Conservation (phyloP, 2,113 vertebrate genomes). For the Meriones unguiculatus region DNA sequence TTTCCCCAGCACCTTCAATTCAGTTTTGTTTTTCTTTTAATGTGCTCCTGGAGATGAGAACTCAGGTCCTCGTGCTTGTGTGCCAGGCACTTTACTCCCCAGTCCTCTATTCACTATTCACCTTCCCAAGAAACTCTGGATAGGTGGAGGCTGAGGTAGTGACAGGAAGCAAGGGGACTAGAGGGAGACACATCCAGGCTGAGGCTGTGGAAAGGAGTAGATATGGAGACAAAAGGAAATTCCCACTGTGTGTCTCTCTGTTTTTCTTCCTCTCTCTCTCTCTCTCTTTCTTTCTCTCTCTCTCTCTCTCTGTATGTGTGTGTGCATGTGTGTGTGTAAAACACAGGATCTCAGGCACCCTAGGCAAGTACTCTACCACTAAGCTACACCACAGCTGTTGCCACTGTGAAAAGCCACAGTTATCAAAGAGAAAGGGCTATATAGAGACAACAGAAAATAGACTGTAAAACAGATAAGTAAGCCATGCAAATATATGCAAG, state of each 20-base stretch:
- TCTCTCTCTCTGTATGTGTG: background rate
- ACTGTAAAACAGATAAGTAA: background rate
- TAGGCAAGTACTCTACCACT: background rate
- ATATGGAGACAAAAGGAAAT: background rate
- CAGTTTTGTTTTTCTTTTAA: background rate
- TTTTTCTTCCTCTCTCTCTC: background rate
- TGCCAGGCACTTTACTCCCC: too few relatives aligned
- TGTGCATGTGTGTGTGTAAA: background rate
- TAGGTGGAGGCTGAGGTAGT: background rate
- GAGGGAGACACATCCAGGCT: background rate
- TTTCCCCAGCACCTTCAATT: too few relatives aligned
- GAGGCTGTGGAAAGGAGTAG: background rate
- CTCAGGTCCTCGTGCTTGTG: background rate
- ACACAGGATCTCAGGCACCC: too few relatives aligned
- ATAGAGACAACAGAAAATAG: conserved; percentile 13
- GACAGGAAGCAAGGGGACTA: background rate
- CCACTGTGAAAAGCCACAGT: background rate
- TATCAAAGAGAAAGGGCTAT: background rate
- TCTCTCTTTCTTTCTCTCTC: too few relatives aligned
- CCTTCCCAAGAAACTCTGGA: background rate
- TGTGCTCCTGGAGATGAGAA: background rate
- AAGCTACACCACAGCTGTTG: background rate
- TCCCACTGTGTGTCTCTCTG: background rate
- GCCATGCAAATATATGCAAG: background rate
- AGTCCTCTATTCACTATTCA: background rate